phyloP scores from a whole-genome alignment of 2,113 vertebrate genomes.

The Euleptes europaea region DNA sequence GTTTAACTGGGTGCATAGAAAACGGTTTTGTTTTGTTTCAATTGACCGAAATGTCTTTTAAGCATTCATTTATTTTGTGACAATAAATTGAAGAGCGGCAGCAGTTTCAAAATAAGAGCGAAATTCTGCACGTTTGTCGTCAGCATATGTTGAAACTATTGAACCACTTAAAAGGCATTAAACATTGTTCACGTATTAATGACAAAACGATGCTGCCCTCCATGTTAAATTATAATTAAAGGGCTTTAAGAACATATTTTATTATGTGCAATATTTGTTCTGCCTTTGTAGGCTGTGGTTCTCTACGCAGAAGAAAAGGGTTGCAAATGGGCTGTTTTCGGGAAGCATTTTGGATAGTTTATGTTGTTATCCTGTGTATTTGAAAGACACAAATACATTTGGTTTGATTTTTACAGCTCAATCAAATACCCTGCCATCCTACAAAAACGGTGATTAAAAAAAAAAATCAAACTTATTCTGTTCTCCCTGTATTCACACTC shows the following conservation, averaged over 20 bases:
- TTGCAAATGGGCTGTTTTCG: conserved; percentile 32
- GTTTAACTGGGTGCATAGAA: conserved; percentile 67
- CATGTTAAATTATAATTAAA: conserved; percentile 36
- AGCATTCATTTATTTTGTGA: conserved; percentile 71
- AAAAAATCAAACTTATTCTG: neutral
- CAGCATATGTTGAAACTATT: conserved; percentile 34
- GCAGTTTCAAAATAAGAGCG: conserved; percentile 52
- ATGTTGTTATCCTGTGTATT: neutral
- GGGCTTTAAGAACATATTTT: conserved; percentile 52
- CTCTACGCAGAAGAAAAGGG: conserved; percentile 22
- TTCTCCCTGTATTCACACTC: neutral
- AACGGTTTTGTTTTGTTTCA: conserved; percentile 58
- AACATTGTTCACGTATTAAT: conserved; percentile 64
- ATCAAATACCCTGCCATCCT: neutral
- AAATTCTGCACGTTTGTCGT: conserved; percentile 43
- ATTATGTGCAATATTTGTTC: conserved; percentile 31
- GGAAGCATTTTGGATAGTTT: neutral
- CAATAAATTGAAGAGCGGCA: conserved; percentile 61
- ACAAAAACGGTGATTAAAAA: conserved; percentile 6
- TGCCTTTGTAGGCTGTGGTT: conserved; percentile 20
- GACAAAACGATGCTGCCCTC: conserved; percentile 47
- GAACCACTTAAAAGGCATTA: conserved; percentile 68
- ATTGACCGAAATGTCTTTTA: conserved; percentile 71
- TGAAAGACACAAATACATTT: neutral
- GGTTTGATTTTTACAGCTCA: neutral